Base-by-base conservation (phyloP, 2,797 vertebrate genomes). In the Macropodus opercularis region DNA sequence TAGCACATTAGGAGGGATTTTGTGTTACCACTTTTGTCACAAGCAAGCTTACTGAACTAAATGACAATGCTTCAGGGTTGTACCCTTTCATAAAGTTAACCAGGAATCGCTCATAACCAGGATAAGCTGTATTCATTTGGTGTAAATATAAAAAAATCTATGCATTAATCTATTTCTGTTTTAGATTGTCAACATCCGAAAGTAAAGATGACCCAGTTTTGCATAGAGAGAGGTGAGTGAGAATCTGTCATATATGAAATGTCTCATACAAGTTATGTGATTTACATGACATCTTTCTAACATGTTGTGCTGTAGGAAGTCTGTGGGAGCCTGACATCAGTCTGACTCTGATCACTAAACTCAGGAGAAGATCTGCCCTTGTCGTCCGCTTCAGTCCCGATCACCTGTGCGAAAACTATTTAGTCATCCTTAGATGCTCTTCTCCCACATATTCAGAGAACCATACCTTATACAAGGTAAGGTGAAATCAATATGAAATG, bases 291-390 rank as follows among this genome's bases (percentile, higher is more conserved):
- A 38, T 9, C 0, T 6, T 8, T 27, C 1, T 52, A 27, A 68
- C 19, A 2, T 3, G 6, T 1, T 55, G 26, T n/a, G 0, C 39
- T 24, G 8, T 12, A 94, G 93, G 93, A 50, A 82, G 77, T 32
- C 71, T 81, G 15, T 94, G 92, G 92, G 49, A 65, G 44, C 85
- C 93, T 0, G 80, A 90, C 60, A 83, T 92, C 35, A 82, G 54
- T 0, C 0, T 89, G 69, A n/a, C 17, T 21, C 39, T 8, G 21
- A 19, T 13, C 9, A 18, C 51, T 1, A 15, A 13, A 13, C 26
- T 6, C 15, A 19, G 34, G 17, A 42, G 35, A 11, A 52, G 6
- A 10, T 9, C 51, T 2, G 8, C 10, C 0, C 74, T 93, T 35
- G 14, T 39, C 10, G 76, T 92, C 15, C 43, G 68, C 43, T 92